Evolutionary conservation across 1,140 invertebrate genomes (phyloP).

Genomic region (Olivierus martensii): DNA sequence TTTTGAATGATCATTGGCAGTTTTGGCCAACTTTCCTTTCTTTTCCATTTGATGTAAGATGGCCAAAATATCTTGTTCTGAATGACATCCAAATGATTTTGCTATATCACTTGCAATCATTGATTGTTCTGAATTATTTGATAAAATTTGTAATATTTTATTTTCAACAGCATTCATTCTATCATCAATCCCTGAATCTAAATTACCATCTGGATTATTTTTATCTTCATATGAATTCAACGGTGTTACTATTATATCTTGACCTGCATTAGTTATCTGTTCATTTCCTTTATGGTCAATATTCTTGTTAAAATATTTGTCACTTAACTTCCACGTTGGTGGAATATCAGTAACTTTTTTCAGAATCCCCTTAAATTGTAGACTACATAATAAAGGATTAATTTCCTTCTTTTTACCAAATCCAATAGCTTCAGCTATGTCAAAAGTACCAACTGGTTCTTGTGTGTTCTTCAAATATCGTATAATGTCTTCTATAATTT

Average conservation of each 20-base stretch:
- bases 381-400: conserved; percentile 23
- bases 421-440: conserved; percentile 23
- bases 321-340: conserved; percentile 19
- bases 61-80: conserved; percentile 20
- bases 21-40: conserved; percentile 14
- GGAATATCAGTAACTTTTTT: conserved; percentile 20
- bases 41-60: conserved; percentile 19
- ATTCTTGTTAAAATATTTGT: too few relatives aligned
- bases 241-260: too few relatives aligned
- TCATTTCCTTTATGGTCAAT: too few relatives aligned
- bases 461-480: conserved; percentile 16
- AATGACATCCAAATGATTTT: conserved; percentile 15
- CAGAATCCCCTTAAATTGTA: conserved; percentile 21
- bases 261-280: too few relatives aligned
- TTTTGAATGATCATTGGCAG: conserved; percentile 7
- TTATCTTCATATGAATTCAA: too few relatives aligned
- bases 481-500: conserved; percentile 14
- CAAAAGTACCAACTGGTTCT: conserved; percentile 20
- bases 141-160: too few relatives aligned
- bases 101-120: conserved; percentile 13
- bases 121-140: too few relatives aligned
- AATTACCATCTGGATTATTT: too few relatives aligned
- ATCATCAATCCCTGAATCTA: too few relatives aligned
- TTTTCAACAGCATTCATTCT: too few relatives aligned
- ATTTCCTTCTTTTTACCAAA: conserved; percentile 23